Conservation (phyloP, 2,888 invertebrate species). For the Lithophane leautieri region DNA sequence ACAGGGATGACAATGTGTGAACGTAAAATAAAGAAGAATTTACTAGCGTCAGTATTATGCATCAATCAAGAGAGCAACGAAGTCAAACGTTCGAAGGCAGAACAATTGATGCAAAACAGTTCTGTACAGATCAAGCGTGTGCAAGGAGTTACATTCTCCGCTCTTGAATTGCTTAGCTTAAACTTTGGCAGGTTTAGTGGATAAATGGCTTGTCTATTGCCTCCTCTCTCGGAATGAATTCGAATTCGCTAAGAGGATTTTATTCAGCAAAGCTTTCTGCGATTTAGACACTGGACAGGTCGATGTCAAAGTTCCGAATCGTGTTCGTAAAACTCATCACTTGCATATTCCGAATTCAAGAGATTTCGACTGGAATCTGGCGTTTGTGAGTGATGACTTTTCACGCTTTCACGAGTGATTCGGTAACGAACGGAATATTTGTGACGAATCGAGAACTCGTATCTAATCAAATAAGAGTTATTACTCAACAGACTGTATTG, state of each 20-base stretch:
- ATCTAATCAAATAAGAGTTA: constrained; percentile 46
- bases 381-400: constrained; percentile 47
- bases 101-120: constrained; percentile 39
- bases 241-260: constrained; percentile 38
- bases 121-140: constrained; percentile 22
- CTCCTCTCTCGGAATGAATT: constrained; percentile 26
- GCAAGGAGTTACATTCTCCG: constrained; percentile 15
- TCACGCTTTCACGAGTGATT: constrained; percentile 31
- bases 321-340: constrained; percentile 37
- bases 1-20: constrained; percentile 35
- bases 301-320: constrained; percentile 10
- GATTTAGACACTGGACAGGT: constrained; percentile 20
- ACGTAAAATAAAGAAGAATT: constrained; percentile 26
- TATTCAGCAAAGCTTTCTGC: constrained; percentile 30
- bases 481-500: neutral
- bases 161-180: constrained; percentile 44
- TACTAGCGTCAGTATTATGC: neutral
- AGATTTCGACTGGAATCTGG: constrained; percentile 23
- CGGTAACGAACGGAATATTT: constrained; percentile 46
- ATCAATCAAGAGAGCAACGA: neutral
- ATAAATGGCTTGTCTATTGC: constrained; percentile 44
- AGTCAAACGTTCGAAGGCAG: constrained; percentile 2
- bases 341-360: constrained; percentile 30
- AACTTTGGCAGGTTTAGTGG: constrained; percentile 35
- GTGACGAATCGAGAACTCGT: constrained; percentile 15